Conservation (phyloP, 1,140 invertebrate genomes). For the Wiebesia pumilae region DNA sequence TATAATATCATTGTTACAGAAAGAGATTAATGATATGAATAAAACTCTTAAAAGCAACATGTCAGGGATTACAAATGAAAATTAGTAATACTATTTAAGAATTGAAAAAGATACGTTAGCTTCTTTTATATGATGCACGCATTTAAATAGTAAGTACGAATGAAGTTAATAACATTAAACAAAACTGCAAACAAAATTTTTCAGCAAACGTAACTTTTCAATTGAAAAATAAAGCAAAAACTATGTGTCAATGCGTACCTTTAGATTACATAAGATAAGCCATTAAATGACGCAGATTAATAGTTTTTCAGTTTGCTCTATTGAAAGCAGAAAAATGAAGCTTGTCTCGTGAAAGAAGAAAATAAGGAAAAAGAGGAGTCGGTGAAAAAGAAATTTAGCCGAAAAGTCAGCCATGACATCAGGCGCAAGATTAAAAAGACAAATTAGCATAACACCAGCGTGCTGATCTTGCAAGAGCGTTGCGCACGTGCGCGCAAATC, state of each 20-base stretch:
- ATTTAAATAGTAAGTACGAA: too few relatives aligned
- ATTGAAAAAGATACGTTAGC: too few relatives aligned
- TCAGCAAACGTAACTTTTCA: not conserved
- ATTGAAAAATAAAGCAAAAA: not conserved
- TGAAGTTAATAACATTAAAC: too few relatives aligned
- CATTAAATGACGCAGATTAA: not conserved
- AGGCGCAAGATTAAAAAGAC: slow-evolving; percentile 65
- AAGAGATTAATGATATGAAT: too few relatives aligned
- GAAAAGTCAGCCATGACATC: slow-evolving; percentile 56
- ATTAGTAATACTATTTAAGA: too few relatives aligned
- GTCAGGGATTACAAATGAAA: too few relatives aligned
- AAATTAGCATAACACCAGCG: slow-evolving; percentile 69
- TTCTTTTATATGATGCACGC: too few relatives aligned
- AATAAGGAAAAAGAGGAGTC: slow-evolving; percentile 5
- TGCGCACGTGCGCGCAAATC: slow-evolving; percentile 27
- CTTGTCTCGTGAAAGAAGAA: not conserved
- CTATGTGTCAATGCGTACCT: not conserved
- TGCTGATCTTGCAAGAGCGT: slow-evolving; percentile 39
- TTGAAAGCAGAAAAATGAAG: slow-evolving; percentile 42
- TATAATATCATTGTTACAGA: too few relatives aligned
- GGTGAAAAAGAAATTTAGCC: slow-evolving; percentile 57
- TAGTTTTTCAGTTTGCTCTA: slow-evolving; percentile 20
- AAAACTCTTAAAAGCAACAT: too few relatives aligned
- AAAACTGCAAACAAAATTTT: too few relatives aligned
- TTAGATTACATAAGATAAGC: slow-evolving; percentile 9